phyloP scores from a whole-genome alignment of 2,113 vertebrate genomes.

The Corythornis cristatus region DNA sequence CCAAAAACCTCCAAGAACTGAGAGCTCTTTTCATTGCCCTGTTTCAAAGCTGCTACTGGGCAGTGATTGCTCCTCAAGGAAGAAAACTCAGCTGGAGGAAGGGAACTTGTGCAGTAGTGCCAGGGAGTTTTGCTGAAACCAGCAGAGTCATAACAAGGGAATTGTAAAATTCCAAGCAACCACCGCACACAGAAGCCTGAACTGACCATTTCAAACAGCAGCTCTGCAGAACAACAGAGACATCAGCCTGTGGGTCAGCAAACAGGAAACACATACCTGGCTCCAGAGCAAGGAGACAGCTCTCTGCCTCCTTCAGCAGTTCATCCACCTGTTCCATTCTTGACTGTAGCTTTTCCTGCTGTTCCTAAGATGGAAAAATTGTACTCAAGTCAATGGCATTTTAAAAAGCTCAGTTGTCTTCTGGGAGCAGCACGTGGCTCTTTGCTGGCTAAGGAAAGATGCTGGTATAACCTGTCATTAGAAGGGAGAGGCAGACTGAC shows the following conservation, averaged over 20 bases:
- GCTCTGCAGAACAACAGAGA: not conserved
- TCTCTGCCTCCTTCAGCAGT: slow-evolving; percentile 66
- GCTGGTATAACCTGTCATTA: not conserved
- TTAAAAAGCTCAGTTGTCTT: not conserved
- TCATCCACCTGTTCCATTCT: slow-evolving; percentile 61
- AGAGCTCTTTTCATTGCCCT: not conserved
- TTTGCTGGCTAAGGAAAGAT: not conserved
- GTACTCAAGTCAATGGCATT: not conserved
- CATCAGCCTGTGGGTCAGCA: not conserved
- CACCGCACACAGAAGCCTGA: not conserved
- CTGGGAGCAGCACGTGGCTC: not conserved
- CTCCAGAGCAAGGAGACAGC: slow-evolving; percentile 56
- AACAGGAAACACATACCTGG: slow-evolving; percentile 59
- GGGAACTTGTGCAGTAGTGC: not conserved
- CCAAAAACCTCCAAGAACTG: not conserved
- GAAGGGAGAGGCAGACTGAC: not conserved
- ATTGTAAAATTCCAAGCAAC: not conserved
- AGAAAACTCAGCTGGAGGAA: not conserved
- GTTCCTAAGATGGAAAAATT: slow-evolving; percentile 54
- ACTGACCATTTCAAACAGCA: not conserved
- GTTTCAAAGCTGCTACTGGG: not conserved
- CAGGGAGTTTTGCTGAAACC: not conserved
- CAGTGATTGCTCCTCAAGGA: not conserved
- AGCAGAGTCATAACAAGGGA: not conserved
- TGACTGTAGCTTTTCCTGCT: slow-evolving; percentile 64